Evolutionary conservation across 1,140 invertebrate genomes (phyloP).

Genomic region (Pissodes strobi): DNA sequence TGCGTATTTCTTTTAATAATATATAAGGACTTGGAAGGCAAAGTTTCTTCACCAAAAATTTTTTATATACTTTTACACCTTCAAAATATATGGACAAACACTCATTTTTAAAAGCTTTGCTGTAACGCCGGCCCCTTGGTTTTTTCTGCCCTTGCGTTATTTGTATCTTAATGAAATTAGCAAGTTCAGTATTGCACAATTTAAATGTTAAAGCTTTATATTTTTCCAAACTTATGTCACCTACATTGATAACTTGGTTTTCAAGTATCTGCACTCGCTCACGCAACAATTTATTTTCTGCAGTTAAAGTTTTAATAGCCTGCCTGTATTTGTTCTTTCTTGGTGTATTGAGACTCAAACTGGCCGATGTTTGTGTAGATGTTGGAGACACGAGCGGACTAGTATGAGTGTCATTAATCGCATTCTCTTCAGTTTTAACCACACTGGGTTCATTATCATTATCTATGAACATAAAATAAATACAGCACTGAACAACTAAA

Average conservation of each 20-base stretch:
- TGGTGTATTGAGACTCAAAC: background rate
- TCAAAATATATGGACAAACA: background rate
- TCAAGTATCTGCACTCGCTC: background rate
- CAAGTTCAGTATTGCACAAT: background rate
- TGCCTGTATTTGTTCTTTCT: conserved; percentile 3
- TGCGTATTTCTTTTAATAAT: background rate
- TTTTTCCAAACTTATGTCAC: background rate
- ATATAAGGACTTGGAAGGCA: conserved; percentile 1
- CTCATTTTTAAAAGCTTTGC: background rate
- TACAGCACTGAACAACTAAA: background rate
- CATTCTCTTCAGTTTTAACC: background rate
- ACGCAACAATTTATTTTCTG: background rate
- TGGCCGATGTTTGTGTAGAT: conserved; percentile 3
- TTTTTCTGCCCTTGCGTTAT: background rate
- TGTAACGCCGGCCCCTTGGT: background rate
- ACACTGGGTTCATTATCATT: background rate
- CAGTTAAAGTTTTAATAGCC: background rate
- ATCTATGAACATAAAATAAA: background rate
- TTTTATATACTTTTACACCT: background rate
- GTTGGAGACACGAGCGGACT: conserved; percentile 1
- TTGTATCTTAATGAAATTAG: conserved; percentile 1
- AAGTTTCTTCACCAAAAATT: background rate
- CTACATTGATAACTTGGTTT: background rate
- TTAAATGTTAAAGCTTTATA: background rate
- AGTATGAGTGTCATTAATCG: background rate